These are phyloP conservation scores for Theocolax elegans DNA, from an alignment of 1,140 invertebrate species.

Conservation along the genomic window DNA sequence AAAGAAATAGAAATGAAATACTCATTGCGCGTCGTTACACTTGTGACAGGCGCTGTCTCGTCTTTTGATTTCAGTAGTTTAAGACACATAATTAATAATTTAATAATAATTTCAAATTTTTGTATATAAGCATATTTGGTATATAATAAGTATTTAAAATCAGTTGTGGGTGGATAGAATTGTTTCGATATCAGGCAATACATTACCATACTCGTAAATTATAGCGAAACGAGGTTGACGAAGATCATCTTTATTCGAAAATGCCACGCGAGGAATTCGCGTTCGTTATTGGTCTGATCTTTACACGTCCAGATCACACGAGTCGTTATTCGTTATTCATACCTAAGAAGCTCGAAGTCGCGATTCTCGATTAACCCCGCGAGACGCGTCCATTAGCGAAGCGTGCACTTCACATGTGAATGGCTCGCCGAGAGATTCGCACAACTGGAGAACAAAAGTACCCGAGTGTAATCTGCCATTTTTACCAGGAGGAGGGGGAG, in stretches of 20 bases:
- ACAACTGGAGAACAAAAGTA: slow-evolving; percentile 44
- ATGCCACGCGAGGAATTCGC: background rate
- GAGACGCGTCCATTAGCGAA: background rate
- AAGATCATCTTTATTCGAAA: background rate
- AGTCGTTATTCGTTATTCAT: background rate
- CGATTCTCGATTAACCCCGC: slow-evolving; percentile 10
- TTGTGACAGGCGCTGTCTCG: no score
- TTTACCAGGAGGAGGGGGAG: slow-evolving; percentile 44
- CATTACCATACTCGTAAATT: no score
- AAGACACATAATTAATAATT: no score
- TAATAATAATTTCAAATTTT: no score
- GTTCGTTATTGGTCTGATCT: background rate
- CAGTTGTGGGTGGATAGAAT: no score
- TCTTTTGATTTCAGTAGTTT: no score
- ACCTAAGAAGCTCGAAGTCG: background rate
- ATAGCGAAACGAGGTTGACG: background rate
- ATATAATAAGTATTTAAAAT: no score
- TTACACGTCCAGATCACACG: slow-evolving; percentile 9
- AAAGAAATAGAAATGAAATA: no score
- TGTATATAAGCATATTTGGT: no score
- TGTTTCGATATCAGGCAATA: no score
- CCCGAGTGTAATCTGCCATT: slow-evolving; percentile 52
- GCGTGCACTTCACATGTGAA: background rate
- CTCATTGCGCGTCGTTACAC: no score
- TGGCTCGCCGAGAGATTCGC: slow-evolving; percentile 26